phyloP scores from a whole-genome alignment of 2,888 invertebrate genomes.

The Drosophila planitibia region DNA sequence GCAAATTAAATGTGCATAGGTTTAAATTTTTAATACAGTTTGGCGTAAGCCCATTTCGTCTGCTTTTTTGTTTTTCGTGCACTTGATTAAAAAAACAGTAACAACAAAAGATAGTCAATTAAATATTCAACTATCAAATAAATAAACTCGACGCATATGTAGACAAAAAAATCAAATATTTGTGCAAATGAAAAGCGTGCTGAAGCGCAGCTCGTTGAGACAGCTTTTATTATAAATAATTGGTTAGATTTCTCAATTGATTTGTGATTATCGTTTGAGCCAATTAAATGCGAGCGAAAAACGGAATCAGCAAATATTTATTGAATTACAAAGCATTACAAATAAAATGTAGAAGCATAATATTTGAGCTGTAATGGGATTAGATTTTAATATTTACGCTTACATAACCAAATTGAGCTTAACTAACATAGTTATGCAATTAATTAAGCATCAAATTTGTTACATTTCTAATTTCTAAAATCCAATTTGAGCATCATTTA shows the following conservation, averaged over 20 bases:
- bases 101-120: slow-evolving; percentile 36
- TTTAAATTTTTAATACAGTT: slow-evolving; percentile 69
- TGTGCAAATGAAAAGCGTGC: slow-evolving; percentile 6
- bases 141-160: background rate
- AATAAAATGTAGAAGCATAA: background rate
- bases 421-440: background rate
- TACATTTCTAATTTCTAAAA: background rate
- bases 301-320: background rate
- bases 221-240: slow-evolving; percentile 31
- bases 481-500: background rate
- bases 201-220: slow-evolving; percentile 3
- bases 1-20: slow-evolving; percentile 63
- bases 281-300: slow-evolving; percentile 30
- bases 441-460: background rate
- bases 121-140: slow-evolving; percentile 40
- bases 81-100: slow-evolving; percentile 52
- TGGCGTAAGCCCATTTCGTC: slow-evolving; percentile 49
- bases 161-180: background rate
- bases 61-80: background rate
- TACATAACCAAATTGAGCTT: background rate
- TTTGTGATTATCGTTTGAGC: slow-evolving; percentile 29
- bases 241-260: slow-evolving; percentile 18
- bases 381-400: background rate
- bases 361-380: background rate
- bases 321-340: background rate